Percentiles rank a stretch among this genome's conserved stretches.
These are phyloP conservation scores for Leptinotarsa rubiginosa DNA, from an alignment of 2,888 invertebrate species.

Conservation along the genomic window DNA sequence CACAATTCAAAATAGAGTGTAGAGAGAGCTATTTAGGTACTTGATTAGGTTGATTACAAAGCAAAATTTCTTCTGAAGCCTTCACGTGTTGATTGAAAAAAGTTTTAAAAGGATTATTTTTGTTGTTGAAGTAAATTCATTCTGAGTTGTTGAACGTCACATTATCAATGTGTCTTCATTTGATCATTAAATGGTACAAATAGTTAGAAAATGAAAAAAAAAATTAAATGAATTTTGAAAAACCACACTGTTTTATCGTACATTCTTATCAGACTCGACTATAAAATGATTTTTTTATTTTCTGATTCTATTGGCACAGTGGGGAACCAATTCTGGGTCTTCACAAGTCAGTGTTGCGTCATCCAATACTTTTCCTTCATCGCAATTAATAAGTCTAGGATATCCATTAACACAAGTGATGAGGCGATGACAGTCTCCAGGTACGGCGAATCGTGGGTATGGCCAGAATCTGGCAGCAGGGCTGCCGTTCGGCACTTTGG, in stretches of 20 bases:
- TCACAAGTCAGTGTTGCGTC: slow-evolving; percentile 86
- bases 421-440: slow-evolving; percentile 86
- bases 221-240: not conserved
- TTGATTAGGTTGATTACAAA: no score
- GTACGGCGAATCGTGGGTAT: slow-evolving; percentile 89
- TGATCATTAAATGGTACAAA: not conserved
- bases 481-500: slow-evolving; percentile 83
- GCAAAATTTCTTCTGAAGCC: no score
- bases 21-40: no score
- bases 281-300: slow-evolving; percentile 47
- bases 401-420: slow-evolving; percentile 93
- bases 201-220: no score
- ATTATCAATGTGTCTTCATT: not conserved
- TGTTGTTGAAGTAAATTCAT: no score
- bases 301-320: slow-evolving; percentile 61
- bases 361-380: slow-evolving; percentile 88
- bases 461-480: slow-evolving; percentile 92
- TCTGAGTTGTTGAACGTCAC: not conserved
- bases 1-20: no score
- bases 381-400: slow-evolving; percentile 89
- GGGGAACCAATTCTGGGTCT: slow-evolving; percentile 73
- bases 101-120: no score
- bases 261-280: slow-evolving; percentile 1
- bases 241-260: not conserved
- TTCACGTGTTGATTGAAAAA: no score